Evolutionary conservation across 2,888 invertebrate genomes (phyloP).

Genomic region (Uloborus plumipes): DNA sequence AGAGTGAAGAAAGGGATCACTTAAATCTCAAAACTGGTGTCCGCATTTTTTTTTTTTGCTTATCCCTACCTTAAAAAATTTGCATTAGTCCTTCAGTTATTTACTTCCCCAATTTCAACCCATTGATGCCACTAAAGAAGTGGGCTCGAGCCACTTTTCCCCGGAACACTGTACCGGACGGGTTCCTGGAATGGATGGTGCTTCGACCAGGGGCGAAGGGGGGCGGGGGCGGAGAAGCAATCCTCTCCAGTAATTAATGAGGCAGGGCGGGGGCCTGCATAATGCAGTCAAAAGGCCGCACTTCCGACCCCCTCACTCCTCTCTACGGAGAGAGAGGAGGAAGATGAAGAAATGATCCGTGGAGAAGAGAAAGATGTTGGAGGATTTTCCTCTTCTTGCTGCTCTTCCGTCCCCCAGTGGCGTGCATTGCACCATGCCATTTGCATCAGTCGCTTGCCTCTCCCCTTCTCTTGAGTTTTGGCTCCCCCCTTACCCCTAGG

Average conservation of each 20-base stretch:
- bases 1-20: too few relatives aligned
- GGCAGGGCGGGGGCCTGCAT: conserved; percentile 56
- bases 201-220: too few relatives aligned
- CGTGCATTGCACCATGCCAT: conserved; percentile 36
- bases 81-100: background rate
- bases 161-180: too few relatives aligned
- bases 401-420: background rate
- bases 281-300: conserved; percentile 59
- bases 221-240: conserved; percentile 24
- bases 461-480: conserved; percentile 12
- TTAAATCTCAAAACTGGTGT: too few relatives aligned
- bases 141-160: too few relatives aligned
- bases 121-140: background rate
- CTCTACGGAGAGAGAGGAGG: conserved; percentile 10
- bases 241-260: conserved; percentile 64
- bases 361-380: conserved; percentile 53
- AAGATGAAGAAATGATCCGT: conserved; percentile 60
- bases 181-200: too few relatives aligned
- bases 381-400: conserved; percentile 21
- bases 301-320: conserved; percentile 19
- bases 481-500: background rate
- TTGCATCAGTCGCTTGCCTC: conserved; percentile 40
- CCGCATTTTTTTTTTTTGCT: too few relatives aligned
- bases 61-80: too few relatives aligned
- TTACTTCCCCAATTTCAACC: background rate